A percentile compares a stretch with the other conserved stretches of the same genome.
Conservation (phyloP, 2,113 vertebrate species). For the Sardina pilchardus region DNA sequence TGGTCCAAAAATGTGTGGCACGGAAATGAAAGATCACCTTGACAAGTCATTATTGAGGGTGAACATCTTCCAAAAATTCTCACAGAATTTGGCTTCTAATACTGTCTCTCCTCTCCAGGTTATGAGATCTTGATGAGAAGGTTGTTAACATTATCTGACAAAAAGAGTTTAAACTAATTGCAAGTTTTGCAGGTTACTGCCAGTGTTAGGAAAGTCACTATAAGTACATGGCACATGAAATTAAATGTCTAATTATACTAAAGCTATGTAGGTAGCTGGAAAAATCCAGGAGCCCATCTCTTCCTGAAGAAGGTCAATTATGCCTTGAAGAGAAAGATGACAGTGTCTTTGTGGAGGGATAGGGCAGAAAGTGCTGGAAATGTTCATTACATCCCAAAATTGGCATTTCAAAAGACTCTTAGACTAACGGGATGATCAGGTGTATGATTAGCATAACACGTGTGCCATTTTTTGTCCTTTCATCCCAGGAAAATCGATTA, state of each 20-base stretch:
- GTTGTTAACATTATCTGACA: background rate
- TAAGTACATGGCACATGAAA: background rate
- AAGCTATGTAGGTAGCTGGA: background rate
- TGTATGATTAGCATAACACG: background rate
- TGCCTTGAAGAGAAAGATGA: background rate
- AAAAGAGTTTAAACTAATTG: background rate
- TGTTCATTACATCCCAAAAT: background rate
- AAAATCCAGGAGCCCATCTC: background rate
- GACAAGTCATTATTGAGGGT: no score
- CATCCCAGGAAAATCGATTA: background rate
- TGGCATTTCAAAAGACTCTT: slow-evolving; percentile 5
- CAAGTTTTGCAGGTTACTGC: background rate
- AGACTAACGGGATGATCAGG: background rate
- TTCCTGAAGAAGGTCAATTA: background rate
- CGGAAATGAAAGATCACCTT: no score
- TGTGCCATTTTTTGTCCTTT: background rate
- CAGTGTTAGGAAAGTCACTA: background rate
- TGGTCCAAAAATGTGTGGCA: no score
- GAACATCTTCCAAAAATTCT: no score
- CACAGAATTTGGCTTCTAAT: no score
- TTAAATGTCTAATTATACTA: background rate
- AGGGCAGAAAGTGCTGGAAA: background rate
- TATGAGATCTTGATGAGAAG: background rate
- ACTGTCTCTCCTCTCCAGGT: background rate
- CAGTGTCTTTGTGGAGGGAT: background rate